phyloP scores from a whole-genome alignment of 2,797 vertebrate species.

The Nyctalus aviator region DNA sequence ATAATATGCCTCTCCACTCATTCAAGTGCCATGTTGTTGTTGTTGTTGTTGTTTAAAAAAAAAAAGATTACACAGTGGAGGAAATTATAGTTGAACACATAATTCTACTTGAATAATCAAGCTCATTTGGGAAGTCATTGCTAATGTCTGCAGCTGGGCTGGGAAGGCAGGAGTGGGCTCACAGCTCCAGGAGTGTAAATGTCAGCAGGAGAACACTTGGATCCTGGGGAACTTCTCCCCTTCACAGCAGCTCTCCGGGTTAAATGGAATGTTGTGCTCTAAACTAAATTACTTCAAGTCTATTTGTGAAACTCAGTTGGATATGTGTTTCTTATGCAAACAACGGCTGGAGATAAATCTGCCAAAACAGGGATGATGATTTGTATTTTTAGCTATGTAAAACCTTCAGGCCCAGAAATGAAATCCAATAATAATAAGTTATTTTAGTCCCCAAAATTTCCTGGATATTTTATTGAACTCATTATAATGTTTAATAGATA shows the following conservation, averaged over 20 bases:
- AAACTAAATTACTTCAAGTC: slow-evolving; percentile 79
- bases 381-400: slow-evolving; percentile 77
- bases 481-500: slow-evolving; percentile 48
- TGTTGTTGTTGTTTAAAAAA: no score
- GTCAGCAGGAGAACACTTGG: slow-evolving; percentile 63
- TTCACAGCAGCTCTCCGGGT: slow-evolving; percentile 57
- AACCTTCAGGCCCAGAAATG: slow-evolving; percentile 72
- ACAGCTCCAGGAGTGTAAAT: neutral
- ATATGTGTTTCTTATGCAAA: slow-evolving; percentile 80
- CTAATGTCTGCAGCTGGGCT: slow-evolving; percentile 71
- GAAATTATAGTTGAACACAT: slow-evolving; percentile 64
- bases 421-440: slow-evolving; percentile 53
- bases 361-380: slow-evolving; percentile 63
- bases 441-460: slow-evolving; percentile 47
- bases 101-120: slow-evolving; percentile 79
- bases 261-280: slow-evolving; percentile 76
- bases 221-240: slow-evolving; percentile 65
- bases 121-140: slow-evolving; percentile 73
- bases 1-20: slow-evolving; percentile 46
- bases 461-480: slow-evolving; percentile 52
- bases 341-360: slow-evolving; percentile 77
- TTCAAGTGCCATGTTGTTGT: slow-evolving; percentile 7
- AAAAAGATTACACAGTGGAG: slow-evolving; percentile 66
- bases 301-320: slow-evolving; percentile 82
- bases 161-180: slow-evolving; percentile 61